Percentiles rank a stretch among this genome's conserved stretches.
These are phyloP conservation scores for Fragum sueziense DNA, from an alignment of 2,888 invertebrate species.

Conservation along the genomic window DNA sequence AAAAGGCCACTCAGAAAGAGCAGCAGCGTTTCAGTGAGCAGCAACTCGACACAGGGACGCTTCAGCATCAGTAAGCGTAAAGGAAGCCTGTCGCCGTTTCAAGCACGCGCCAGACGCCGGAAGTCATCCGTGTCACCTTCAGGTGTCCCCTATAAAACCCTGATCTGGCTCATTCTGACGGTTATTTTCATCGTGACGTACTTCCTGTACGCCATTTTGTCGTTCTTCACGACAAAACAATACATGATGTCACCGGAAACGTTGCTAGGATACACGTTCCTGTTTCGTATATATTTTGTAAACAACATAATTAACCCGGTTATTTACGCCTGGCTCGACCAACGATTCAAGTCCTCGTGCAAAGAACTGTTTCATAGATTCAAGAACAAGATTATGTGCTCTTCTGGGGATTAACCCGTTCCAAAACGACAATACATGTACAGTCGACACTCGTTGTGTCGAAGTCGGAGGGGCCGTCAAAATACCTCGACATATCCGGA, in stretches of 20 bases:
- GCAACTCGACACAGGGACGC: not conserved
- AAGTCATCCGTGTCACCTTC: conserved; percentile 1
- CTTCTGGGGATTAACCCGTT: not conserved
- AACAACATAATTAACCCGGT: conserved; percentile 47
- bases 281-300: conserved; percentile 44
- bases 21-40: conserved; percentile 9
- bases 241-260: conserved; percentile 21
- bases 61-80: conserved; percentile 4
- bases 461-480: no score
- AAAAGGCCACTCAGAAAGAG: not conserved
- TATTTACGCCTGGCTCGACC: conserved; percentile 38
- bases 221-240: conserved; percentile 28
- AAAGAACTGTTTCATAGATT: not conserved
- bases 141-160: conserved; percentile 42
- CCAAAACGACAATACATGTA: no score
- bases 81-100: not conserved
- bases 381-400: conserved; percentile 1
- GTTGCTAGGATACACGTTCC: conserved; percentile 27
- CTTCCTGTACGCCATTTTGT: conserved; percentile 33
- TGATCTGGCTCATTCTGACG: conserved; percentile 52
- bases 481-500: no score
- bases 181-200: conserved; percentile 46
- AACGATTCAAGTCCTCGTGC: conserved; percentile 31
- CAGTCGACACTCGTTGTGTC: no score
- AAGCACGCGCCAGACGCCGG: conserved; percentile 7